These are phyloP conservation scores for Salarias fasciatus DNA, from an alignment of 2,797 vertebrate genomes.

Conservation along the genomic window DNA sequence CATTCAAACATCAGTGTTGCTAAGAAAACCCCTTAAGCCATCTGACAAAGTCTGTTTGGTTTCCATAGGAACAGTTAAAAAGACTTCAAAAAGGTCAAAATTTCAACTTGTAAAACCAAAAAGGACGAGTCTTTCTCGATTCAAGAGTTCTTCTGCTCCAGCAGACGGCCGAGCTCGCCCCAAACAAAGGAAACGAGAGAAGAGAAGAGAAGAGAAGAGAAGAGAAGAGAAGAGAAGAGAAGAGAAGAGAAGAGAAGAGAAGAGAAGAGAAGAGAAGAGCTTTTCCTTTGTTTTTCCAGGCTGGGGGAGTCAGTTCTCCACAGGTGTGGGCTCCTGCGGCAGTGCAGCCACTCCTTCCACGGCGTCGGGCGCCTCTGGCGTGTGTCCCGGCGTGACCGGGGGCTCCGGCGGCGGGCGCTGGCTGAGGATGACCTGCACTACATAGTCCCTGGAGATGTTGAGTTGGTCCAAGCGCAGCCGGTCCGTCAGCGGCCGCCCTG, in stretches of 20 bases:
- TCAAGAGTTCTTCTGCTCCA: conserved; percentile 54
- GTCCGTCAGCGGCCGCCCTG: conserved; percentile 94
- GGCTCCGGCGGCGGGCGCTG: conserved; percentile 82
- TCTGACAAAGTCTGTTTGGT: conserved; percentile 63
- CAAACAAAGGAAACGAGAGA: conserved; percentile 25
- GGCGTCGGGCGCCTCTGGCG: conserved; percentile 33
- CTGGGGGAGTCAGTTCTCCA: conserved; percentile 86
- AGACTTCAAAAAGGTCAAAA: conserved; percentile 72
- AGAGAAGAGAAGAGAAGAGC: conserved; percentile 2
- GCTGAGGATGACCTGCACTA: conserved; percentile 98
- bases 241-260: conserved; percentile 4
- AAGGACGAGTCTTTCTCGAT: conserved; percentile 58
- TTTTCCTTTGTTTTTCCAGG: conserved; percentile 1
- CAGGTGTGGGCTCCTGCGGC: conserved; percentile 85
- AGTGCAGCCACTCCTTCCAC: conserved; percentile 54
- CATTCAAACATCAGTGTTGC: conserved; percentile 48
- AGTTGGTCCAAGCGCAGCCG: conserved; percentile 97
- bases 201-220: conserved; percentile 5
- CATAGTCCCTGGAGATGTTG: conserved; percentile 98
- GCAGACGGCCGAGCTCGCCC: conserved; percentile 32
- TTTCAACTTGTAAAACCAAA: conserved; percentile 68
- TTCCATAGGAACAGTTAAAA: conserved; percentile 80
- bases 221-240: conserved; percentile 6
- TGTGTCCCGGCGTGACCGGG: conserved; percentile 34
- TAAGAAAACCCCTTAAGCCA: conserved; percentile 55